Conservation (phyloP, 1,140 invertebrate species). For the Zaprionus taronus region DNA sequence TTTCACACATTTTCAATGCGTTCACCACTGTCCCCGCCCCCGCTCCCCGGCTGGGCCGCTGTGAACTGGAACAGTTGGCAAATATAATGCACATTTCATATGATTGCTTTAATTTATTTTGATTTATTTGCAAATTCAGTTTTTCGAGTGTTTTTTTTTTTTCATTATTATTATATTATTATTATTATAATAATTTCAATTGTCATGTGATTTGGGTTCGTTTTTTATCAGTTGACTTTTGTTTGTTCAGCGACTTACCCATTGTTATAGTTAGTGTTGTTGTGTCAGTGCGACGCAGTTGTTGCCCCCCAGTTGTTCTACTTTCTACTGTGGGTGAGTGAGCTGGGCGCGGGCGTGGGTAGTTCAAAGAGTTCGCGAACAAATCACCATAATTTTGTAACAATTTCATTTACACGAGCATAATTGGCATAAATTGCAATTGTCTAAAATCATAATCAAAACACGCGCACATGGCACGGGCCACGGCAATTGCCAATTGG, state of each 20-base stretch:
- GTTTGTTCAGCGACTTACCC: slow-evolving; percentile 19
- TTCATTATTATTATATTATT: slow-evolving; percentile 42
- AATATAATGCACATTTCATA: slow-evolving; percentile 54
- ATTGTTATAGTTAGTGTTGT: slow-evolving; percentile 44
- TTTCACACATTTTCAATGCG: slow-evolving; percentile 67
- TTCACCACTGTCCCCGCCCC: background rate
- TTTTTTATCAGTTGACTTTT: slow-evolving; percentile 46
- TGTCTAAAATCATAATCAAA: slow-evolving; percentile 73
- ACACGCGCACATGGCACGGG: slow-evolving; percentile 32
- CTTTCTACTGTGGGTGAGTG: slow-evolving; percentile 56
- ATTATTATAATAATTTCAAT: slow-evolving; percentile 61
- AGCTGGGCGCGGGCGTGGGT: slow-evolving; percentile 47
- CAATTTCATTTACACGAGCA: slow-evolving; percentile 73
- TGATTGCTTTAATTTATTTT: slow-evolving; percentile 70
- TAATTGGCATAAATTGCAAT: slow-evolving; percentile 70
- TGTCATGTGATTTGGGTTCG: slow-evolving; percentile 67
- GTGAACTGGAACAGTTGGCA: slow-evolving; percentile 66
- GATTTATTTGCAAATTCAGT: slow-evolving; percentile 72
- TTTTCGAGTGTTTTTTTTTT: slow-evolving; percentile 1
- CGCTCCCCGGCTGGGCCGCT: background rate
- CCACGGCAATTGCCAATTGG: slow-evolving; percentile 39
- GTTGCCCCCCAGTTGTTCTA: slow-evolving; percentile 54
- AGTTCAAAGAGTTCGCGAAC: slow-evolving; percentile 55
- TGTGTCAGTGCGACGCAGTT: slow-evolving; percentile 14
- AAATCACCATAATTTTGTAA: slow-evolving; percentile 74